These are phyloP conservation scores for Chloebia gouldiae DNA, from an alignment of 2,113 vertebrate genomes.

Conservation along the genomic window DNA sequence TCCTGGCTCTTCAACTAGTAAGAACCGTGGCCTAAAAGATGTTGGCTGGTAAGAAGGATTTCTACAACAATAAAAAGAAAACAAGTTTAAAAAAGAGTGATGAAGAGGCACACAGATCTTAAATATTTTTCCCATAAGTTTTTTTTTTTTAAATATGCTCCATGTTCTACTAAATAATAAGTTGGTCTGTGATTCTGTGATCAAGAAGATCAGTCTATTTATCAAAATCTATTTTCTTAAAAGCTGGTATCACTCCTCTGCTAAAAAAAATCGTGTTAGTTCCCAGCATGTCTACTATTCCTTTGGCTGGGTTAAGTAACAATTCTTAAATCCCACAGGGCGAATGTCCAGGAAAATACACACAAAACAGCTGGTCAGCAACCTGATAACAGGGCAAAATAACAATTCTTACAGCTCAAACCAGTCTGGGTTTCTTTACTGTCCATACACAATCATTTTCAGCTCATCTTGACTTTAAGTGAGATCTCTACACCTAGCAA, in stretches of 20 bases:
- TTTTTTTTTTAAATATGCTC: background rate
- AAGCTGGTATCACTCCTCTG: background rate
- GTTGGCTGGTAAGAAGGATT: slow-evolving; percentile 77
- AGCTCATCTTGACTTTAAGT: background rate
- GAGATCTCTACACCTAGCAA: background rate
- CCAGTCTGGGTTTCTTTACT: background rate
- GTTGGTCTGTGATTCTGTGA: background rate
- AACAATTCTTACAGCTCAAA: background rate
- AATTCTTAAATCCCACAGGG: background rate
- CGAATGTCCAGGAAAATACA: background rate
- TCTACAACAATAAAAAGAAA: slow-evolving; percentile 49
- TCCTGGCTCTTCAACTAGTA: slow-evolving; percentile 83
- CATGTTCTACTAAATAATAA: background rate
- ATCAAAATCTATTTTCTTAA: background rate
- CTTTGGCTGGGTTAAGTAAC: background rate
- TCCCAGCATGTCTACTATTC: background rate
- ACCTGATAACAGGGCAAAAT: background rate
- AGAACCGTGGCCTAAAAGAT: slow-evolving; percentile 85
- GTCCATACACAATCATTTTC: background rate
- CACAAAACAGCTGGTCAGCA: background rate
- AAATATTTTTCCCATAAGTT: background rate
- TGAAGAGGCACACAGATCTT: background rate
- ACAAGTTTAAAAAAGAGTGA: background rate
- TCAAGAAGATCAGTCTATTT: background rate
- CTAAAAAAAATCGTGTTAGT: background rate